Base-by-base conservation (phyloP, 2,797 vertebrate genomes). In the Sphaeramia orbicularis region DNA sequence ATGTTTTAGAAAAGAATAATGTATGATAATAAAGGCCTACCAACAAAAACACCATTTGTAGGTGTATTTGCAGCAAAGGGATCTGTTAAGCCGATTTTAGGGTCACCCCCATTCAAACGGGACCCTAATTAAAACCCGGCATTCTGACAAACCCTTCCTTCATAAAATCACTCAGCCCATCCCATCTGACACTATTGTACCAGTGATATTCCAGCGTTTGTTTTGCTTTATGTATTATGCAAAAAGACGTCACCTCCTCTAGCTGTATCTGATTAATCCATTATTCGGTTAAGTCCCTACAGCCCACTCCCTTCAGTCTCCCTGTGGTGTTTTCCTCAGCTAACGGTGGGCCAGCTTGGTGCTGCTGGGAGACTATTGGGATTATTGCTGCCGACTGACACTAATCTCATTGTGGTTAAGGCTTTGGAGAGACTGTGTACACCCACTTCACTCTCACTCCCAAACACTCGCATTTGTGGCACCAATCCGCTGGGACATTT, bases 351-450 rank as follows among this genome's bases (percentile, higher is more conserved):
- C 86, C 83, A 79, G 82, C 79, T 72, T 71, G 76, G 57, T 78
- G 80, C 77, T 62, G 86, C 83, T 53, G 74, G 81, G 83, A 88
- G 89, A 85, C 88, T 87, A 74, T 73, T 84, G 86, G 91, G 93
- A 93, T 93, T 94, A 94, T 89, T 78, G 83, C 83, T 84, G 87
- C 74, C 89, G 89, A 85, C 84, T 91, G 92, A 92, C 91, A 80
- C 89, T 94, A 93, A 94, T 94, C 93, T 91, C 89, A 92, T 89
- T 92, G 90, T 90, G 89, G 86, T 80, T 68, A 76, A 89, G 75
- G 91, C 88, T 94, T 93, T 92, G 85, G 86, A 89, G 78, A 89
- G 88, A 87, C 86, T 66, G 68, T 67, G 72, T 69, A 72, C 83
- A 85, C 76, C 84, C 83, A 82, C 89, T 85, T 90, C 79, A 90